A percentile compares a stretch with the other conserved stretches of the same genome.
phyloP scores from a whole-genome alignment of 2,113 vertebrate genomes.

The Dipodomys ordii region DNA sequence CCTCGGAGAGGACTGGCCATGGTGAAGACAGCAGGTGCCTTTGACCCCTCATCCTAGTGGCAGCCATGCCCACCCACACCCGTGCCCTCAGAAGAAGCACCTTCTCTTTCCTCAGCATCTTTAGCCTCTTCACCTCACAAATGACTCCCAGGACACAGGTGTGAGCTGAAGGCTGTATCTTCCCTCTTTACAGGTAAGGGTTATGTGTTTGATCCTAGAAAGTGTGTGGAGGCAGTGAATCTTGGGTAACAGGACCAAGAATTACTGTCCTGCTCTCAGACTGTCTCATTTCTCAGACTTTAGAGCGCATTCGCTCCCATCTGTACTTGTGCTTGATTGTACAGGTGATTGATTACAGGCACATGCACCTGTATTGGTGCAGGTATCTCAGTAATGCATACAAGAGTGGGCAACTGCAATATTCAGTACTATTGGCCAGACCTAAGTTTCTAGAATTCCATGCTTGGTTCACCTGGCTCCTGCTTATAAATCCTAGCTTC shows the following conservation, averaged over 20 bases:
- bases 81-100: not conserved
- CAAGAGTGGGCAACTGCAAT: too few relatives aligned
- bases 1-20: not conserved
- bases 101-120: not conserved
- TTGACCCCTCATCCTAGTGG: not conserved
- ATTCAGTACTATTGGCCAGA: too few relatives aligned
- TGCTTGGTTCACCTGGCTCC: too few relatives aligned
- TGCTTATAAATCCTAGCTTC: too few relatives aligned
- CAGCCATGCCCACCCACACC: not conserved
- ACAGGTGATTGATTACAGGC: not conserved
- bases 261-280: not conserved
- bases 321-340: not conserved
- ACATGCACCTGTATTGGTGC: too few relatives aligned
- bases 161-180: not conserved
- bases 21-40: too few relatives aligned
- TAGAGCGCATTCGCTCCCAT: not conserved
- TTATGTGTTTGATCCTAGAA: not conserved
- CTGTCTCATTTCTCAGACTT: not conserved
- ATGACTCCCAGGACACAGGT: not conserved
- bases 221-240: not conserved
- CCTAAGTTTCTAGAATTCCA: too few relatives aligned
- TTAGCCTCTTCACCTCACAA: not conserved
- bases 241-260: not conserved
- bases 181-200: constrained; percentile 22
- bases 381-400: too few relatives aligned